Evolutionary conservation across 2,113 vertebrate genomes (phyloP).

Genomic region (Rhynchomys soricoides): DNA sequence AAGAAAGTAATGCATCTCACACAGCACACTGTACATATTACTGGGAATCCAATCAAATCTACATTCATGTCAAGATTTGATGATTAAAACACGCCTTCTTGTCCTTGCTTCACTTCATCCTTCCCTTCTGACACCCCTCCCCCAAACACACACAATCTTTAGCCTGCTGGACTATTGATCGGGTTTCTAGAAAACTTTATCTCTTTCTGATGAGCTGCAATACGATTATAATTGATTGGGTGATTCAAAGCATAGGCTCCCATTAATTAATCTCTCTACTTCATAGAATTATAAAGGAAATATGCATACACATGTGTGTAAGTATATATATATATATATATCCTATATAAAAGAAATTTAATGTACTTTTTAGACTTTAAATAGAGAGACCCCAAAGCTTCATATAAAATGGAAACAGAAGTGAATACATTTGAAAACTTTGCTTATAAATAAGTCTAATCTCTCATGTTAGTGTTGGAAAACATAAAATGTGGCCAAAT

Average conservation of each 20-base stretch:
- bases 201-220: conserved; percentile 68
- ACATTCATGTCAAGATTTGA: conserved; percentile 66
- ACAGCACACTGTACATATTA: conserved; percentile 62
- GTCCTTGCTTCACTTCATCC: conserved; percentile 63
- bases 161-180: conserved; percentile 65
- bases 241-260: conserved; percentile 53
- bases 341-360: conserved; percentile 37
- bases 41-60: conserved; percentile 54
- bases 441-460: conserved; percentile 8
- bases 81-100: conserved; percentile 48
- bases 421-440: neutral
- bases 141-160: neutral
- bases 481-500: neutral
- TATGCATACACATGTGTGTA: neutral
- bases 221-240: conserved; percentile 77
- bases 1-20: conserved; percentile 73
- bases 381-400: neutral
- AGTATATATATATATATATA: neutral
- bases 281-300: conserved; percentile 71
- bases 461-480: neutral
- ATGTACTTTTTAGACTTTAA: conserved; percentile 50
- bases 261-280: conserved; percentile 65
- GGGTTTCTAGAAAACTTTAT: conserved; percentile 69
- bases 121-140: conserved; percentile 1
- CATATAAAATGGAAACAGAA: conserved; percentile 35